These are phyloP conservation scores for Neomicropteryx cornuta DNA, from an alignment of 1,140 invertebrate species.

Conservation along the genomic window DNA sequence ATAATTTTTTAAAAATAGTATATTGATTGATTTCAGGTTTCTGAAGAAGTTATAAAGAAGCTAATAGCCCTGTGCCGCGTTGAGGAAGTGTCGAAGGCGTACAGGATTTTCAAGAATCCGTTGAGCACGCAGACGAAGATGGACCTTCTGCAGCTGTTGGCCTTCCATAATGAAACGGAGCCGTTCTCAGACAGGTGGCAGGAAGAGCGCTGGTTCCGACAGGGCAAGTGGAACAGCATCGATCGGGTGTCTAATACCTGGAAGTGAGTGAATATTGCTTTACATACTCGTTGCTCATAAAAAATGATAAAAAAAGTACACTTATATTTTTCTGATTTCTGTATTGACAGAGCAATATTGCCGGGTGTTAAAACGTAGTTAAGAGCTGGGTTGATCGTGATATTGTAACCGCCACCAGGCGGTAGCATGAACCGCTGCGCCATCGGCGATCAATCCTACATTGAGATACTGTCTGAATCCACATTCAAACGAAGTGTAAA, in stretches of 20 bases:
- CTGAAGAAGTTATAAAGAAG: conserved; percentile 46
- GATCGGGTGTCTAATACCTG: conserved; percentile 54
- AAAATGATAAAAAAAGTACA: neutral
- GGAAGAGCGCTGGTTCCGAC: conserved; percentile 68
- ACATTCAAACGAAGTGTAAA: neutral
- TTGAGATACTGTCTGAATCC: no score
- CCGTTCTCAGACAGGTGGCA: conserved; percentile 50
- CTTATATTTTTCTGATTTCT: neutral
- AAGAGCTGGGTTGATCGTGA: no score
- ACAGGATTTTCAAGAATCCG: conserved; percentile 55
- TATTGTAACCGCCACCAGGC: no score
- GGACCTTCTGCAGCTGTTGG: conserved; percentile 68
- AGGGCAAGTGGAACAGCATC: conserved; percentile 28
- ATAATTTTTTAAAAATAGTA: neutral
- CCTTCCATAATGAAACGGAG: conserved; percentile 68
- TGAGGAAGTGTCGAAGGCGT: conserved; percentile 59
- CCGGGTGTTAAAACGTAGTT: no score
- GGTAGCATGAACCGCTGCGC: no score
- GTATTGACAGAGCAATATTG: neutral
- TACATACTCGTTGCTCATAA: conserved; percentile 1
- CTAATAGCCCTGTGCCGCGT: conserved; percentile 55
- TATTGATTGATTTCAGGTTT: conserved; percentile 30
- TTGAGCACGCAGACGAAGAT: conserved; percentile 52
- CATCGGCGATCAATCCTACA: no score
- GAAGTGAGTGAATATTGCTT: conserved; percentile 45